A percentile compares a stretch with the other conserved stretches of the same genome.
These are phyloP conservation scores for Cromileptes altivelis DNA, from an alignment of 2,113 vertebrate genomes.

Conservation along the genomic window DNA sequence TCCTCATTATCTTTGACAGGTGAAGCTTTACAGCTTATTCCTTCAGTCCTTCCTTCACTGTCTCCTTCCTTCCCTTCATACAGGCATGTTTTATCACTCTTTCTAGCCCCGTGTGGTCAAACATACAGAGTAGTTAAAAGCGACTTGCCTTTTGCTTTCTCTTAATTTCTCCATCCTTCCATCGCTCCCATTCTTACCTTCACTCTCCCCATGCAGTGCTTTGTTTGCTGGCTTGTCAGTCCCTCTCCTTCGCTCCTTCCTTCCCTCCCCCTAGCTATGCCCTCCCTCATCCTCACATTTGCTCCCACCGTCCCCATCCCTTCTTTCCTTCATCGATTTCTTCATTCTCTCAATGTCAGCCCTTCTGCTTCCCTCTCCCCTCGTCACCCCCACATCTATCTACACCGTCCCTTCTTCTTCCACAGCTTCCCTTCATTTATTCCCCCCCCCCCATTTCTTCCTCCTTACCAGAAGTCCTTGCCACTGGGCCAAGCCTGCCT, in stretches of 20 bases:
- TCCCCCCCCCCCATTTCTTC: neutral
- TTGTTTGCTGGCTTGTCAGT: constrained; percentile 33
- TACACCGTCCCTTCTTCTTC: constrained; percentile 2
- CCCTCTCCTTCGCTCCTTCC: neutral
- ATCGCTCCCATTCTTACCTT: neutral
- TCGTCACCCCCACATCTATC: constrained; percentile 30
- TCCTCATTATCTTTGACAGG: constrained; percentile 33
- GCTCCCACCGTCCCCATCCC: constrained; percentile 18
- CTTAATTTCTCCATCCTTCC: neutral
- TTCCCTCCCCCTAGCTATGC: constrained; percentile 16
- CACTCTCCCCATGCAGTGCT: neutral
- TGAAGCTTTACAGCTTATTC: constrained; percentile 9
- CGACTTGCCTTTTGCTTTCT: neutral
- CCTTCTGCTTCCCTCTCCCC: constrained; percentile 30
- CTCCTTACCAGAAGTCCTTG: constrained; percentile 68
- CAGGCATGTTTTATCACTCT: constrained; percentile 9
- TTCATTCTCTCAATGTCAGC: constrained; percentile 64
- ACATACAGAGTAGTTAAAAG: neutral
- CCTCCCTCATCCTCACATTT: constrained; percentile 36
- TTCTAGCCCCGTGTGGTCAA: neutral
- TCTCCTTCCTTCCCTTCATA: constrained; percentile 6
- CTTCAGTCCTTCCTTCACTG: constrained; percentile 6
- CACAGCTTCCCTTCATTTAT: neutral
- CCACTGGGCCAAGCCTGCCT: constrained; percentile 58
- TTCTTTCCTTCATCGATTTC: constrained; percentile 67